Base-by-base conservation (phyloP, 2,797 vertebrate species). In the Lerista edwardsae region DNA sequence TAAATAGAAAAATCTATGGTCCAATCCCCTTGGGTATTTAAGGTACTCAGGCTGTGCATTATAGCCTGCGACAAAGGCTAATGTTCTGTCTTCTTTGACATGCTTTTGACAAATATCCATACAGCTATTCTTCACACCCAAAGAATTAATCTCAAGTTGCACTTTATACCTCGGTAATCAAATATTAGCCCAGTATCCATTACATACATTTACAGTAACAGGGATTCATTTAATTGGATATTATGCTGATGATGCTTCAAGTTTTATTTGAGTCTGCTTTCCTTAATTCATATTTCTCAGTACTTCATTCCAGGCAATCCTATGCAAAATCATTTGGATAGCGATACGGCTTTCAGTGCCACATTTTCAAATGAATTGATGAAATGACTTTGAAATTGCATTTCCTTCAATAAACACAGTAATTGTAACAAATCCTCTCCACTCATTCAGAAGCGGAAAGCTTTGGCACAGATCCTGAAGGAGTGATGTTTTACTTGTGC, bases 301-400 rank as follows among this genome's bases (percentile, higher is more conserved):
- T 64, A 67, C 14, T 75, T 55, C 72, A 84, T 9, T 34, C 75
- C 44, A 65, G 67, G 62, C 29, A 82, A 82, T 84, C 89, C 90
- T 91, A 79, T 44, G 69, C 69, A 89, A 91, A 79, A 85, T 9
- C 29, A 73, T 91, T 88, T 83, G 71, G 81, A 87, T 89, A 6
- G n/a, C 9, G 39, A 73, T 83, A 90, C 3, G 84, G 72, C 61
- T 92, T 93, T 93, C 68, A 88, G 61, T 81, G 88, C 73, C 82
- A 77, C 61, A 68, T 89, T 93, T 91, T 83, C 2, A 91, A 87
- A 57, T 80, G 77, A 90, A 85, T 82, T 84, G 2, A 85, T 77
- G 2, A 89, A 89, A 78, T 68, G 0, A 81, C 62, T 93, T 80
- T 69, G 79, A 92, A 92, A 93, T 4, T 51, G 2, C 12, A 76